phyloP scores from a whole-genome alignment of 2,797 vertebrate species.

The Lepilemur septentrionalis region DNA sequence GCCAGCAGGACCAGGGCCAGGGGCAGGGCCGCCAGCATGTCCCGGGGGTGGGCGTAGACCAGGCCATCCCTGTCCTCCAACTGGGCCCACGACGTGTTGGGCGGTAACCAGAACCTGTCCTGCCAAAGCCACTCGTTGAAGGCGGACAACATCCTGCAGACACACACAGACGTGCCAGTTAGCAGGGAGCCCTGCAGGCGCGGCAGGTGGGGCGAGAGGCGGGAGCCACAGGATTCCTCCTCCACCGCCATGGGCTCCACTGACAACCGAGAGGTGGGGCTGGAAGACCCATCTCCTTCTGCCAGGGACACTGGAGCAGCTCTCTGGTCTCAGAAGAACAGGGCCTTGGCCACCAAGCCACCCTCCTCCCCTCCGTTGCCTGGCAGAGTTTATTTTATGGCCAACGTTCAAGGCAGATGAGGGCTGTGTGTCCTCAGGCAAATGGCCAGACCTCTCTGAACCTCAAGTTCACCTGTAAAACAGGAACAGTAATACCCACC shows the following conservation, averaged over 20 bases:
- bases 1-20: constrained; percentile 37
- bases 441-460: background rate
- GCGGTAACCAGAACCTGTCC: constrained; percentile 61
- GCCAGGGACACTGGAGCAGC: background rate
- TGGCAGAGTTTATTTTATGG: background rate
- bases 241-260: background rate
- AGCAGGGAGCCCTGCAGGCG: background rate
- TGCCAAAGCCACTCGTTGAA: constrained; percentile 68
- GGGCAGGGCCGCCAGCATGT: constrained; percentile 56
- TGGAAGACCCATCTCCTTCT: background rate
- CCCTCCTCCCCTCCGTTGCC: background rate
- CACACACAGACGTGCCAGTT: background rate
- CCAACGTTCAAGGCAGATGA: background rate
- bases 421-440: background rate
- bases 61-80: constrained; percentile 58
- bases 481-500: background rate
- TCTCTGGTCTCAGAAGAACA: background rate
- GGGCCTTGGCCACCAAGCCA: background rate
- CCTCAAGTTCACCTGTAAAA: background rate
- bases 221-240: background rate
- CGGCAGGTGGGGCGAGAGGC: rapidly evolving
- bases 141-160: constrained; percentile 67
- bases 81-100: constrained; percentile 43
- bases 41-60: constrained; percentile 56
- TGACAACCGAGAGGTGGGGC: background rate